Conservation (phyloP, 1,140 invertebrate genomes). For the Bombus soroeensis region DNA sequence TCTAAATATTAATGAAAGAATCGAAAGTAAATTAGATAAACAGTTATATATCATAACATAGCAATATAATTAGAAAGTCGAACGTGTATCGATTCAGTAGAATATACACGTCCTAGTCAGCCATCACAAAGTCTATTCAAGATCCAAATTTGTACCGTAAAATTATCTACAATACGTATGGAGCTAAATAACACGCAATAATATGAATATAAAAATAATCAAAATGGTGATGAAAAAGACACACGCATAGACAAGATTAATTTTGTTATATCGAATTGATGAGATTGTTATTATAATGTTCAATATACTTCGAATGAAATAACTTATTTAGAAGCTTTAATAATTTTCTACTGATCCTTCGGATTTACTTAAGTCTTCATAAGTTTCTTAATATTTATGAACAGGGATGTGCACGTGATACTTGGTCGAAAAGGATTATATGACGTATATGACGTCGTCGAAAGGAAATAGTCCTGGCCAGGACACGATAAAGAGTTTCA, state of each 20-base stretch:
- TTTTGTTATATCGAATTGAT: not conserved
- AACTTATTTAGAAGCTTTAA: not conserved
- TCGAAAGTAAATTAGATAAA: not conserved
- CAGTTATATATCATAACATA: too few species aligned
- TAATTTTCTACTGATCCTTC: not conserved
- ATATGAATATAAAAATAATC: not conserved
- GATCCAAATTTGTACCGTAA: not conserved
- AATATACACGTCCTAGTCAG: not conserved
- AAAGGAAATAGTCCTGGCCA: conserved; percentile 15
- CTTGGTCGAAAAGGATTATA: not conserved
- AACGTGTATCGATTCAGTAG: not conserved
- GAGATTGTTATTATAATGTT: not conserved
- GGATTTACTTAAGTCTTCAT: not conserved
- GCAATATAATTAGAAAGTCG: not conserved
- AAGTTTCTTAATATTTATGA: not conserved
- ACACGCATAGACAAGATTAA: not conserved
- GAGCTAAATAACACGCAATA: not conserved
- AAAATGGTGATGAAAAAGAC: not conserved
- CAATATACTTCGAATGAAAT: not conserved
- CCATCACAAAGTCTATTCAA: not conserved
- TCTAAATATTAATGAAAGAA: not conserved
- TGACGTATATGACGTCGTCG: not conserved
- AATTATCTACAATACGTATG: not conserved
- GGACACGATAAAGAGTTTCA: not conserved
- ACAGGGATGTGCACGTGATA: not conserved